Conservation (phyloP, 1,140 invertebrate genomes). For the Tenebrio molitor region DNA sequence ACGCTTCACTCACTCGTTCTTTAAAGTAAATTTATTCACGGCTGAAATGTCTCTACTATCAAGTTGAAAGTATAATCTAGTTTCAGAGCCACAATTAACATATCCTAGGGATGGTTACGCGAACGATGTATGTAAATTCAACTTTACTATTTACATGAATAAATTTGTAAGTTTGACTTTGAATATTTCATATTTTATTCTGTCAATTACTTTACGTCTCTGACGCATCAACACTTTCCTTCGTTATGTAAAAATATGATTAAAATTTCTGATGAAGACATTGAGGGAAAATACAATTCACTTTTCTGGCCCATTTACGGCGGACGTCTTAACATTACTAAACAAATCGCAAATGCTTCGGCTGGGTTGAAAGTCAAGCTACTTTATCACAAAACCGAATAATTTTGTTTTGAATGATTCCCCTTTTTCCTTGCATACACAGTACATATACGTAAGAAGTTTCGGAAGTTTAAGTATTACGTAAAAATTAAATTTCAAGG, state of each 20-base stretch:
- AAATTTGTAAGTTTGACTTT: slow-evolving; percentile 37
- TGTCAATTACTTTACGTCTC: background rate
- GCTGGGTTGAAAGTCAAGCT: background rate
- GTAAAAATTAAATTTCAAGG: too few relatives aligned
- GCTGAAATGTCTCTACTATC: slow-evolving; percentile 22
- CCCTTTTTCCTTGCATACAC: background rate
- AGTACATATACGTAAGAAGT: too few relatives aligned
- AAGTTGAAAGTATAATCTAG: slow-evolving; percentile 39
- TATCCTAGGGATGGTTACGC: slow-evolving; percentile 34
- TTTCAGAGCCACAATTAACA: slow-evolving; percentile 36
- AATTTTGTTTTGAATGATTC: background rate
- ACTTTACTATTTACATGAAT: slow-evolving; percentile 39
- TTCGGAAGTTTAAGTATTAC: too few relatives aligned
- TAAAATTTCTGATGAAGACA: background rate
- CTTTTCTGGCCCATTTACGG: background rate
- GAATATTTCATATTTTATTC: slow-evolving; percentile 28
- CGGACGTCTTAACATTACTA: background rate
- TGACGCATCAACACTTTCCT: background rate
- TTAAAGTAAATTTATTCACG: slow-evolving; percentile 12
- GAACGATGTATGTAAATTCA: slow-evolving; percentile 29
- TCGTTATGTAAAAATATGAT: slow-evolving; percentile 2
- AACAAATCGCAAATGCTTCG: background rate
- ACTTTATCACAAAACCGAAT: background rate
- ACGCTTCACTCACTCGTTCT: background rate
- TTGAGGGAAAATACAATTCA: background rate